A percentile compares a stretch with the other conserved stretches of the same genome.
These are phyloP conservation scores for Cossypha dichroa DNA, from an alignment of 2,797 vertebrate species.

Conservation along the genomic window DNA sequence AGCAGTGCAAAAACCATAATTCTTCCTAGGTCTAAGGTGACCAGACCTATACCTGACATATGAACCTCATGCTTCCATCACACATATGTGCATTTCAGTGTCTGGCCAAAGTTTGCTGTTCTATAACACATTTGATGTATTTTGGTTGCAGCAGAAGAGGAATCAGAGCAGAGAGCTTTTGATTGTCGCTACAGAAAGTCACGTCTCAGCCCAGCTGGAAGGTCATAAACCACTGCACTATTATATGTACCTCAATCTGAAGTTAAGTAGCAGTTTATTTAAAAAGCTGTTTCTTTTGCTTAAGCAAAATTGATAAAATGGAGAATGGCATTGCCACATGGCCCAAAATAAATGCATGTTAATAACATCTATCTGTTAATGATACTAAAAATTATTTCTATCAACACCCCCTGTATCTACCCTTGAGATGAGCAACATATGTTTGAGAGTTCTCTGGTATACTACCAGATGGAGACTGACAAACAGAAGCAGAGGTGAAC, in stretches of 20 bases:
- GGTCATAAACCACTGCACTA: neutral
- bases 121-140: neutral
- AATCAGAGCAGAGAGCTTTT: neutral
- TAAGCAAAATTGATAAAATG: neutral
- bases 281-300: neutral
- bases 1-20: neutral
- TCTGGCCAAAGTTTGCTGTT: neutral
- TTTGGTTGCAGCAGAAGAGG: neutral
- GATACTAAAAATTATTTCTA: neutral
- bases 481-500: conserved; percentile 15
- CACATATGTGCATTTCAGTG: rapidly evolving
- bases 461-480: neutral
- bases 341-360: neutral
- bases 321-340: neutral
- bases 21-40: neutral
- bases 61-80: neutral
- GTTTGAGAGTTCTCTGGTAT: neutral
- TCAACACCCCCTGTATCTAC: neutral
- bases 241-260: neutral
- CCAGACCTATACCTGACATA: neutral
- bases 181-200: neutral
- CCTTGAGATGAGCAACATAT: neutral
- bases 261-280: neutral
- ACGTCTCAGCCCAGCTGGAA: neutral
- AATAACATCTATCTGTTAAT: neutral